A percentile compares a stretch with the other conserved stretches of the same genome.
These are phyloP conservation scores for Apis mellifera DNA, from an alignment of 1,140 invertebrate species.

Conservation along the genomic window Amel_HAv3.1 CM009940.2:6187501-6188000, in stretches of 20 bases:
- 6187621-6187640: background rate
- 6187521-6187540: no score
- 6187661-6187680: no score
- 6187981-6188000: background rate
- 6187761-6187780: conserved; percentile 53
- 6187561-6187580: no score
- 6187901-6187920: conserved; percentile 65
- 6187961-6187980: conserved; percentile 5
- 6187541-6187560: no score
- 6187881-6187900: conserved; percentile 64
- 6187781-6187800: conserved; percentile 66
- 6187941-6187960: background rate
- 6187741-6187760: conserved; percentile 41
- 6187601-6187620: no score
- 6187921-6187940: conserved; percentile 41
- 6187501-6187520: no score
- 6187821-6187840: conserved; percentile 67
- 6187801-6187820: conserved; percentile 57
- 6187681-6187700: background rate
- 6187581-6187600: no score
- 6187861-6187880: conserved; percentile 66
- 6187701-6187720: background rate
- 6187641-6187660: background rate
- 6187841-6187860: conserved; percentile 62
- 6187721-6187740: background rate